Percentiles rank a stretch among this genome's conserved stretches.
Conservation (phyloP, 2,797 vertebrate species). For the Myotis daubentonii region DNA sequence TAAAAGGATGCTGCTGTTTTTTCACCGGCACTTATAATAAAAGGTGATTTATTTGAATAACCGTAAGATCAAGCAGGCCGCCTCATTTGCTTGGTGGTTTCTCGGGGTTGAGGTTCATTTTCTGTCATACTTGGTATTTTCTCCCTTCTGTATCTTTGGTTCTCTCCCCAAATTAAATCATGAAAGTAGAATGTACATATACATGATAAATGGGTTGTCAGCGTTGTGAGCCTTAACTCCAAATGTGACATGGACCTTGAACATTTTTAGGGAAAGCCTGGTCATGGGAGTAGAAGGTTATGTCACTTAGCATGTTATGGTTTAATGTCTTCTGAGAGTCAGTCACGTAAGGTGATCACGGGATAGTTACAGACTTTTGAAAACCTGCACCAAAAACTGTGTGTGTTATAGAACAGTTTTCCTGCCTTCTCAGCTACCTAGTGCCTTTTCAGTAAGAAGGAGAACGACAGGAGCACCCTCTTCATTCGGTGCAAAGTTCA, state of each 20-base stretch:
- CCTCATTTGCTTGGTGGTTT: conserved; percentile 30
- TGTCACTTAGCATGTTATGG: conserved; percentile 15
- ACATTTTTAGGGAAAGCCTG: neutral
- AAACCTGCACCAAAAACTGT: neutral
- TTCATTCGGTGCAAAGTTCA: neutral
- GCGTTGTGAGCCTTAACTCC: conserved; percentile 39
- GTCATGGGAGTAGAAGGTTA: neutral
- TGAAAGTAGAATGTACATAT: neutral
- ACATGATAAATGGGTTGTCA: conserved; percentile 14
- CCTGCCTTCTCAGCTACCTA: neutral
- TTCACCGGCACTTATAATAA: neutral
- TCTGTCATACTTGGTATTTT: conserved; percentile 28
- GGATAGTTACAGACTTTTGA: neutral
- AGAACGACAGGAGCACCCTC: neutral
- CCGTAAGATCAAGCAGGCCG: neutral
- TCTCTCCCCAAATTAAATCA: conserved; percentile 25
- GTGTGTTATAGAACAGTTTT: neutral
- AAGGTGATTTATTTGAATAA: conserved; percentile 66
- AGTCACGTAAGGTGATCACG: neutral
- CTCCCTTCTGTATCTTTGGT: neutral
- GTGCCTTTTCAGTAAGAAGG: neutral
- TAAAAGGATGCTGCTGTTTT: conserved; percentile 52
- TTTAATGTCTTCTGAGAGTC: conserved; percentile 47
- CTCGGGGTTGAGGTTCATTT: conserved; percentile 53
- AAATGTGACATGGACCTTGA: neutral